phyloP scores from a whole-genome alignment of 2,888 invertebrate species.

The Orthonychiurus folsomi region DNA sequence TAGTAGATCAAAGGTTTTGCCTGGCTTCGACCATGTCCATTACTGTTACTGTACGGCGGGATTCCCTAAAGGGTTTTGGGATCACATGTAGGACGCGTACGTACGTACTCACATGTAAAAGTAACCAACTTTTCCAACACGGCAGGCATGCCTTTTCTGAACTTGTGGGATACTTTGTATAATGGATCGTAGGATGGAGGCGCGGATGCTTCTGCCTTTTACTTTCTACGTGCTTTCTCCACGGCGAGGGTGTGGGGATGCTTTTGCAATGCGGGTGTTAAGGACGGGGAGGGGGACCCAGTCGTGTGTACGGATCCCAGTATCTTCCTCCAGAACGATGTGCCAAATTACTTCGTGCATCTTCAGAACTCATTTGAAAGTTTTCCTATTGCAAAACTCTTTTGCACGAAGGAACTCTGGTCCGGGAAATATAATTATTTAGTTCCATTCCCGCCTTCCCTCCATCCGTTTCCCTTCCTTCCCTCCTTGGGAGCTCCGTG shows the following conservation, averaged over 20 bases:
- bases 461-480: neutral
- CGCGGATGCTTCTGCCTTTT: neutral
- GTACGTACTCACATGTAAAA: neutral
- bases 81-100: too few relatives aligned
- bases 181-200: neutral
- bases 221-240: neutral
- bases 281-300: too few relatives aligned
- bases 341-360: neutral
- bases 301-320: neutral
- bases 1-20: neutral
- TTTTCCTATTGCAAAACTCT: slow-evolving; percentile 1
- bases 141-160: neutral
- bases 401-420: neutral
- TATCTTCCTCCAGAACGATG: neutral
- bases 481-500: neutral
- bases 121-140: neutral
- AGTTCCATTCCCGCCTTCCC: neutral
- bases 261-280: neutral
- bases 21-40: neutral
- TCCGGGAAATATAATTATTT: neutral
- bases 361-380: slow-evolving; percentile 1
- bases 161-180: neutral
- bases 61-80: neutral
- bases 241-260: neutral
- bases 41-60: too few relatives aligned